phyloP scores from a whole-genome alignment of 2,113 vertebrate genomes.

The Onychostruthus taczanowskii region DNA sequence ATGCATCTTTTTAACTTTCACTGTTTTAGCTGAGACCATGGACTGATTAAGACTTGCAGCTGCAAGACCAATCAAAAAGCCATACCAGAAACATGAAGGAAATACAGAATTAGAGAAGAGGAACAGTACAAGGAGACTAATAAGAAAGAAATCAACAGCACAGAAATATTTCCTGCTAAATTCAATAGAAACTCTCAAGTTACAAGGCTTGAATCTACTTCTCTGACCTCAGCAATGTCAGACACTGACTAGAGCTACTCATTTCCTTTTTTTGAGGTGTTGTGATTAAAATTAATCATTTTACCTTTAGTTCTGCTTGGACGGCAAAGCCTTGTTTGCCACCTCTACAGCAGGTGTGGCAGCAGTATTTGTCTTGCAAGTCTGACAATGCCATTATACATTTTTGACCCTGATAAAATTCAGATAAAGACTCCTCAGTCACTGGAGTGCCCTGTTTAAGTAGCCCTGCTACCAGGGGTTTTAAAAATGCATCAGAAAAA shows the following conservation, averaged over 20 bases:
- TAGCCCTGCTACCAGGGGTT: not conserved
- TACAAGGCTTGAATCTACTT: not conserved
- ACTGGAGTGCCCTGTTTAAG: not conserved
- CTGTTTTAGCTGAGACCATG: not conserved
- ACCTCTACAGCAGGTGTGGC: not conserved
- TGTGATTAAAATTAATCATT: not conserved
- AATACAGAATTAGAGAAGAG: not conserved
- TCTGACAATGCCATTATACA: not conserved
- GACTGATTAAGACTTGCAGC: not conserved
- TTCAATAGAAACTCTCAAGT: not conserved
- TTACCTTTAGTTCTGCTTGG: not conserved
- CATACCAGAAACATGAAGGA: not conserved
- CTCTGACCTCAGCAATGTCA: not conserved
- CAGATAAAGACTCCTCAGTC: not conserved
- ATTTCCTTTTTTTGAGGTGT: not conserved
- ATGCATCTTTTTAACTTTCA: not conserved
- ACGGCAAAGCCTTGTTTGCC: not conserved
- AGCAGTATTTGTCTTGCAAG: not conserved
- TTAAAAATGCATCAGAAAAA: not conserved
- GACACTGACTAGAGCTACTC: not conserved
- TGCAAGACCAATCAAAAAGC: not conserved
- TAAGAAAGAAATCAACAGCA: not conserved
- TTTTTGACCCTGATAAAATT: not conserved
- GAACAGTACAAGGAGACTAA: not conserved
- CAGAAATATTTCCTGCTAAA: not conserved